Base-by-base conservation (phyloP, 2,797 vertebrate species). In the Acanthornis magna region DNA sequence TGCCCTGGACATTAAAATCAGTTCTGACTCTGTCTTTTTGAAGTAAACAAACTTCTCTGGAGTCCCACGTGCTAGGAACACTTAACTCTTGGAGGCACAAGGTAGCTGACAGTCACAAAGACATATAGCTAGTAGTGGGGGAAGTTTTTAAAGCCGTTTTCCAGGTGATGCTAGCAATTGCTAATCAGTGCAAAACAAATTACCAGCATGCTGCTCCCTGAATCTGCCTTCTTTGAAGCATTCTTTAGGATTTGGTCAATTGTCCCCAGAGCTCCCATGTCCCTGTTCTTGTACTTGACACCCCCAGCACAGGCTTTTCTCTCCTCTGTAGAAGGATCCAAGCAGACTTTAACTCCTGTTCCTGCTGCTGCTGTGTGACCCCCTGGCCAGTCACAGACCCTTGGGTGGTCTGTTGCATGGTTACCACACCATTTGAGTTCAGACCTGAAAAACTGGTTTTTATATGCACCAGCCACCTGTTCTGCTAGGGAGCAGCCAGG, bases 371-470 rank as follows among this genome's bases (percentile, higher is more conserved):
- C 81, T 54, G 38, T 48, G 85, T 93, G 89, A 87, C 60, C 30
- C 83, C 36, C 78, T 75, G 73, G 25, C 66, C 54, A 29, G 42
- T 9, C 1, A 0, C 76, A 84, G 90, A 72, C 82, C 85, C 50
- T 61, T 51, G 71, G 96, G 93, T 96, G 95, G 95, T 80, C 96
- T 94, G 94, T 96, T 96, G 94, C 50, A 0, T 73, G 70, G 91
- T 96, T 95, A 96, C 93, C 66, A 6, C 8, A 34, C 73, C 81
- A 11, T 68, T 51, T 68, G 50, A 95, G 73, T 86, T 88, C 91
- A 95, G 89, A 95, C 94, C 73, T 91, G 95, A 95, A 96, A 94
- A 95, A 95, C 94, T 91, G 91, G 89, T 96, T 96, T 89, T 81
- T 60, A 23, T 36, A 45, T 48, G 76, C 70, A 48, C 29, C 50